A percentile compares a stretch with the other conserved stretches of the same genome.
Conservation (phyloP, 2,797 vertebrate genomes). For the Balearica regulorum region DNA sequence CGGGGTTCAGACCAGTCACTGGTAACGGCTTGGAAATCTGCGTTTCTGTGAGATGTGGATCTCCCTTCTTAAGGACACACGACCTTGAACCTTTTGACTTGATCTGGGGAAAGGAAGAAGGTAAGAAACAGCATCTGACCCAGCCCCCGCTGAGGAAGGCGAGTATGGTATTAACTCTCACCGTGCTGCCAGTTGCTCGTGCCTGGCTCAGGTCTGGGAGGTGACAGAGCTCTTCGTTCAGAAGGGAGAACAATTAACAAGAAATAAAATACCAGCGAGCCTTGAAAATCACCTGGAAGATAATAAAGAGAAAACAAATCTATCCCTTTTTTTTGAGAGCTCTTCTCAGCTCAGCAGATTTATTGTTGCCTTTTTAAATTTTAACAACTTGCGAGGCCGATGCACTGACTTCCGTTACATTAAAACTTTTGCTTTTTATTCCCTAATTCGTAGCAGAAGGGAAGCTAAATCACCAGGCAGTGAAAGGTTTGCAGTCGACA, state of each 20-base stretch:
- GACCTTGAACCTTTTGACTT: not conserved
- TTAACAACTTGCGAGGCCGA: slow-evolving; percentile 7
- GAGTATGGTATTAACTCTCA: not conserved
- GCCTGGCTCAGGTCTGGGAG: not conserved
- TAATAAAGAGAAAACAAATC: slow-evolving; percentile 44
- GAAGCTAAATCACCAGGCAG: slow-evolving; percentile 9
- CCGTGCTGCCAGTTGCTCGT: not conserved
- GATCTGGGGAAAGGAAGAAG: not conserved
- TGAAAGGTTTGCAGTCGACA: not conserved
- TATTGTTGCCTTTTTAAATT: slow-evolving; percentile 42
- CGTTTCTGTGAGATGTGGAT: accelerated
- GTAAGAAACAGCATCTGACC: not conserved
- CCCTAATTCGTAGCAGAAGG: not conserved
- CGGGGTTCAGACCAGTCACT: not conserved
- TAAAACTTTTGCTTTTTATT: slow-evolving; percentile 35
- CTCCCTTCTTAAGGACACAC: not conserved
- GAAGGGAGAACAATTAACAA: slow-evolving; percentile 15
- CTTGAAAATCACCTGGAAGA: slow-evolving; percentile 43
- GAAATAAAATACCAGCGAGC: slow-evolving; percentile 8
- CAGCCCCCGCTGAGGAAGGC: not conserved
- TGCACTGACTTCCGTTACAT: not conserved
- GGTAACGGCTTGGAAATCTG: not conserved
- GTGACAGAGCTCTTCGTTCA: not conserved
- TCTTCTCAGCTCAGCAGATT: slow-evolving; percentile 31
- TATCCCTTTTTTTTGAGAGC: not conserved